Evolutionary conservation across 1,140 invertebrate genomes (phyloP), one percentile per base, ranked within the genome.

Genomic region (Gerris buenoi): DNA sequence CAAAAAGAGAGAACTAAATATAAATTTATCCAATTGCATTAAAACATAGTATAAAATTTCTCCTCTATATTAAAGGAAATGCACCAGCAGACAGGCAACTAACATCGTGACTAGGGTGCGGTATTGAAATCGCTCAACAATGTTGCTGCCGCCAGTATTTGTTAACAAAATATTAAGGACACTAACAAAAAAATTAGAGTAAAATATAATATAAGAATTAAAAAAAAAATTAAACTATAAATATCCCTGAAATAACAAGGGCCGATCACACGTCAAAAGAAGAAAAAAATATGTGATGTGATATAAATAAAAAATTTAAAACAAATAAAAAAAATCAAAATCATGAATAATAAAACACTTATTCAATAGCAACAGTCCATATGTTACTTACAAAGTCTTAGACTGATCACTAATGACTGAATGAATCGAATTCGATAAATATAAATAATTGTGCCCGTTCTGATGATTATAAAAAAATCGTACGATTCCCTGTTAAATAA

Each of bases 61-160:
- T 68, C 56, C 46, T 59, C 58, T 59, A 14, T 14, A 27, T 60
- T 56, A 68, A 68, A 68, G 68, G 68, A 68, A 68, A 68, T 65
- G 68, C 26, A 67, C 68, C 68, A 67, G 68, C 68, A 68, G 70
- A 70, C 70, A 69, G 65, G 61, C 46, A 68, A 71, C 69, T 69
- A 71, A 70, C 68, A 70, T 67, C 66, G 68, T 71, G 70, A 71
- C 70, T 71, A 71, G 70, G 68, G 70, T 68, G 70, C 70, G 70
- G 33, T 61, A 69, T 67, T 63, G 29, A 59, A 28, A 66, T 65
- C 69, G 69, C 68, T 71, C 68, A 71, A 71, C 70, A 71, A 71
- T 70, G 70, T 71, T 71, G 70, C 67, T 69, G 70, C 67, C 70
- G 70, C 70, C 65, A 67, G 70, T 68, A 56, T 33, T 67, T 56